phyloP scores from a whole-genome alignment of 2,113 vertebrate species.

The Alouatta palliata region DNA sequence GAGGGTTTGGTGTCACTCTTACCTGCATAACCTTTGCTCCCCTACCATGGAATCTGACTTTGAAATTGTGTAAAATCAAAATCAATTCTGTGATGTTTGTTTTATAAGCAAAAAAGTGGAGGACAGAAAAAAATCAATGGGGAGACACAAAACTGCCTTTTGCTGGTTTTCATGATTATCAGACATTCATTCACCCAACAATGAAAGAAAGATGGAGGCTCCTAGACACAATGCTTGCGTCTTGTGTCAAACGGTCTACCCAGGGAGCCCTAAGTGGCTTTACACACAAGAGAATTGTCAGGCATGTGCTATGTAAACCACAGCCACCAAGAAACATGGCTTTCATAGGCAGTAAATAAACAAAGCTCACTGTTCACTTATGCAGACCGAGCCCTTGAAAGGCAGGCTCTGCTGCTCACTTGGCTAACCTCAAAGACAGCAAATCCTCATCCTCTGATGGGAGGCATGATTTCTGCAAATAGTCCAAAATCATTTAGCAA shows the following conservation, averaged over 20 bases:
- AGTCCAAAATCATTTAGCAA: neutral
- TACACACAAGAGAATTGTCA: accelerated
- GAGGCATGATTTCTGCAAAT: accelerated
- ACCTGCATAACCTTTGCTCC: accelerated
- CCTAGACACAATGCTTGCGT: accelerated
- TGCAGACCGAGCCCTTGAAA: no score
- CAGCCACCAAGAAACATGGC: neutral
- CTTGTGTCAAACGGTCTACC: neutral
- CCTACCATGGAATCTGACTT: accelerated
- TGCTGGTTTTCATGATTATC: accelerated
- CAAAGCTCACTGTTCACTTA: neutral
- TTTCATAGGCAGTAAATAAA: neutral
- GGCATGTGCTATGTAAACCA: accelerated
- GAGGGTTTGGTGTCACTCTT: neutral
- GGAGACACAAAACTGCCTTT: neutral
- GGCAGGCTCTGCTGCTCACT: neutral
- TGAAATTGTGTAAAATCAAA: neutral
- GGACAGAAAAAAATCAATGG: accelerated
- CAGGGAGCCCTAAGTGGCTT: accelerated
- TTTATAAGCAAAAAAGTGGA: neutral
- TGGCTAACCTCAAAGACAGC: accelerated
- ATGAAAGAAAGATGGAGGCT: accelerated
- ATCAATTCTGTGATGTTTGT: no score
- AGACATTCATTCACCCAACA: neutral
- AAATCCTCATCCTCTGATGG: neutral